Evolutionary conservation across 2,888 invertebrate genomes (phyloP).

Genomic region (Amiota communis): DNA sequence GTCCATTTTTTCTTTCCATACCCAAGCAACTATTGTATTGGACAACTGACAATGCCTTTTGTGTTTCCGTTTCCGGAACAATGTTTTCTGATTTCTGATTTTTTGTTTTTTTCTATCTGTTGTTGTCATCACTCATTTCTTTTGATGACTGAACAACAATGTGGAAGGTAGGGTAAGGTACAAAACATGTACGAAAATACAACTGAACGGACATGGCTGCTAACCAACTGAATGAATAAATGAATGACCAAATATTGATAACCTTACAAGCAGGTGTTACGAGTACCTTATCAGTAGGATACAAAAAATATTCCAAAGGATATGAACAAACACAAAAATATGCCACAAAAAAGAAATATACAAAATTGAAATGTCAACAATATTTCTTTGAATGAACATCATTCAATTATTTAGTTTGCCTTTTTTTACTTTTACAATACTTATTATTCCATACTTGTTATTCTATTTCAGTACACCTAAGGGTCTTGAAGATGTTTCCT

Average conservation of each 20-base stretch:
- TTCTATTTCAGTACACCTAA: conserved; percentile 79
- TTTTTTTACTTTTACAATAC: background rate
- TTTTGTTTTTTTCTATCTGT: conserved; percentile 1
- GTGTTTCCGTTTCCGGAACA: conserved; percentile 24
- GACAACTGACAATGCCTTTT: conserved; percentile 16
- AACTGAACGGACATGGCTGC: background rate
- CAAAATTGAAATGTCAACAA: conserved; percentile 9
- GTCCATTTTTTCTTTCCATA: conserved; percentile 15
- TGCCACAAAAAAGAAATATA: background rate
- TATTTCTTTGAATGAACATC: background rate
- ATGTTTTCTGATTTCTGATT: conserved; percentile 20
- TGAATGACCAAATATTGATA: conserved; percentile 9
- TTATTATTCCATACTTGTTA: background rate
- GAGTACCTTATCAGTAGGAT: too few species aligned
- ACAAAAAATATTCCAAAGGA: background rate
- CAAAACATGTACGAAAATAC: background rate
- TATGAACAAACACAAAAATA: background rate
- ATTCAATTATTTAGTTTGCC: too few species aligned
- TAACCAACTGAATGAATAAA: background rate
- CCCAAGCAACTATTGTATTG: background rate
- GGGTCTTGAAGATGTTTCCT: conserved; percentile 86
- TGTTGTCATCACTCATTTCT: conserved; percentile 25
- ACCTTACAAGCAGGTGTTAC: too few species aligned
- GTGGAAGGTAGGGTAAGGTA: background rate
- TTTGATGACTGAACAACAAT: conserved; percentile 11